Percentiles rank a stretch among this genome's conserved stretches.
Evolutionary conservation across 2,888 invertebrate genomes (phyloP).

Genomic region (Sepiola atlantica): DNA sequence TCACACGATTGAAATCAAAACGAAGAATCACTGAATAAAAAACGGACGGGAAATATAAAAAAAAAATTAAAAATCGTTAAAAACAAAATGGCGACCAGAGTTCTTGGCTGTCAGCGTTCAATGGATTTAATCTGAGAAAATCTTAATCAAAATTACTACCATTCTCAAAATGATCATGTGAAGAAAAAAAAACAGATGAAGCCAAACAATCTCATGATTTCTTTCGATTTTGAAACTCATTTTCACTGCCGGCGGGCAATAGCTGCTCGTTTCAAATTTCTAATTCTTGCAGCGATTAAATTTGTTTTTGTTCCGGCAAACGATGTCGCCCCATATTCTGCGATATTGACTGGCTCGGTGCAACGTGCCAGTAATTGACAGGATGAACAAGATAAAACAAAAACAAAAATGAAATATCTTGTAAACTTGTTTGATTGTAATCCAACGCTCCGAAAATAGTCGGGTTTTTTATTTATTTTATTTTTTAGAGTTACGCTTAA

Average conservation of each 20-base stretch:
- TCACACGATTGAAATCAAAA: background rate
- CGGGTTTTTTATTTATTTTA: background rate
- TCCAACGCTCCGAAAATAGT: background rate
- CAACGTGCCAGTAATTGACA: background rate
- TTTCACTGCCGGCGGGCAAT: background rate
- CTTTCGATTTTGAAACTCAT: background rate
- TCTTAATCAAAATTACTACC: conserved; percentile 18
- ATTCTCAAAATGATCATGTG: background rate
- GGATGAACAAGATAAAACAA: background rate
- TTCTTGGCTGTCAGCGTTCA: background rate
- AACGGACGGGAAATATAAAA: background rate
- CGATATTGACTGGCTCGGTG: background rate
- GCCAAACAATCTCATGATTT: conserved; percentile 4
- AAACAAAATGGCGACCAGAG: background rate
- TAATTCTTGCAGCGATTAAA: background rate
- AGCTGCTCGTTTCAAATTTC: background rate
- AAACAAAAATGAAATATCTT: background rate
- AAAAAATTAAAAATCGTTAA: background rate
- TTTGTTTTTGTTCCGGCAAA: background rate
- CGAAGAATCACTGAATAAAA: conserved; percentile 4
- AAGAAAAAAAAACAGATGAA: no score
- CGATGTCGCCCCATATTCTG: conserved; percentile 32
- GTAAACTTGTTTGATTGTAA: background rate
- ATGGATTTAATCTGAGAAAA: conserved; percentile 12
- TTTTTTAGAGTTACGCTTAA: background rate